Evolutionary conservation across 2,797 vertebrate genomes (phyloP).

Genomic region (Cephalopachus bancanus): DNA sequence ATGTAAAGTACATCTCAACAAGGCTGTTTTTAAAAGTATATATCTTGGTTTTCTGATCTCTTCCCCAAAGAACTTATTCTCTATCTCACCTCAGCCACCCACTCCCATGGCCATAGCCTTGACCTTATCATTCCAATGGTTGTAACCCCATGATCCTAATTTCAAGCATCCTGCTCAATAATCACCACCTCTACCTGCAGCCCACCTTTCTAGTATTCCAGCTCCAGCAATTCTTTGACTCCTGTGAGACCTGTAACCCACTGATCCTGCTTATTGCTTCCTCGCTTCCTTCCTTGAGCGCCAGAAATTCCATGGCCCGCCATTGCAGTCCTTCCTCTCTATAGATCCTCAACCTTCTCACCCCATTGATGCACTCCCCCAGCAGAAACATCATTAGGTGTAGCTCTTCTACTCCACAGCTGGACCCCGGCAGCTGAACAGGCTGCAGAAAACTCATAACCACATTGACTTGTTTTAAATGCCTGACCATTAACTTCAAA

Average conservation of each 20-base stretch:
- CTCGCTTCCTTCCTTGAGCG: not conserved
- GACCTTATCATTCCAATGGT: not conserved
- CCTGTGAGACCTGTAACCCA: not conserved
- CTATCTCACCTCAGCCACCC: not conserved
- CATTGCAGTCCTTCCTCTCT: not conserved
- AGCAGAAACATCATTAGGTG: not conserved
- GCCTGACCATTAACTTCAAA: not conserved
- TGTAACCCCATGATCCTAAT: not conserved
- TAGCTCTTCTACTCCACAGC: not conserved
- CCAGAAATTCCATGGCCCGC: not conserved
- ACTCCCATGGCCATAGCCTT: not conserved
- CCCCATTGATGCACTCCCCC: not conserved
- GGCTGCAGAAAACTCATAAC: not conserved
- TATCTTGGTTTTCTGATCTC: not conserved
- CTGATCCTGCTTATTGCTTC: not conserved
- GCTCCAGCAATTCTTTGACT: not conserved
- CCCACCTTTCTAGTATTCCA: not conserved
- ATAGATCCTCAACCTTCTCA: not conserved
- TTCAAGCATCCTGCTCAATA: not conserved
- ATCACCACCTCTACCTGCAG: not conserved
- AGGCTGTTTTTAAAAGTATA: not conserved
- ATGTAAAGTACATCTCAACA: not conserved
- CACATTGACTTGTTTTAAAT: not conserved
- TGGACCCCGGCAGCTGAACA: not conserved
- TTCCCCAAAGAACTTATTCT: not conserved